Percentiles rank a stretch among this genome's conserved stretches.
phyloP scores from a whole-genome alignment of 1,140 invertebrate species.

The Lepidurus arcticus region DNA sequence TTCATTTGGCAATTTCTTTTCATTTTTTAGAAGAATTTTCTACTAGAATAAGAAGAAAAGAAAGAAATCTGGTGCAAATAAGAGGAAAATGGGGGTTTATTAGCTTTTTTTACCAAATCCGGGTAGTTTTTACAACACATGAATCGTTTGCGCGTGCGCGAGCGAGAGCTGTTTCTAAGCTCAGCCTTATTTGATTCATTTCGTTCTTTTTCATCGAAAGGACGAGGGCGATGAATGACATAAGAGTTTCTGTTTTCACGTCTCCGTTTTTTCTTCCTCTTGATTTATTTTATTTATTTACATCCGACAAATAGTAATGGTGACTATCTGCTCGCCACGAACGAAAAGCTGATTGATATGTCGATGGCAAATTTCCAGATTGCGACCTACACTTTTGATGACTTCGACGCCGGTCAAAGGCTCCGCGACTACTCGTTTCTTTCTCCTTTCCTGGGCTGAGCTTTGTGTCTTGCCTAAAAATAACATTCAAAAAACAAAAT shows the following conservation, averaged over 20 bases:
- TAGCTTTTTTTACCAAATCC: too few relatives aligned
- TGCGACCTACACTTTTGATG: slow-evolving; percentile 38
- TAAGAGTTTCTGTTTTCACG: neutral
- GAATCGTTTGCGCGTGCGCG: too few relatives aligned
- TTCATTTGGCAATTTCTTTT: too few relatives aligned
- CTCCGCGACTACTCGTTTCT: neutral
- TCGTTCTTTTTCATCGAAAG: too few relatives aligned
- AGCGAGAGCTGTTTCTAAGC: too few relatives aligned
- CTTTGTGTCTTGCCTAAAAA: slow-evolving; percentile 22
- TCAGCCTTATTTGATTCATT: too few relatives aligned
- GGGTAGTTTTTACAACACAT: too few relatives aligned
- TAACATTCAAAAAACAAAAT: neutral
- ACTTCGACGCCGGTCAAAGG: neutral
- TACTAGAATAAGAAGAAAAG: too few relatives aligned
- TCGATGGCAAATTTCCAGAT: slow-evolving; percentile 61
- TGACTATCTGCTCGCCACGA: slow-evolving; percentile 75
- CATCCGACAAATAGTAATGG: slow-evolving; percentile 44
- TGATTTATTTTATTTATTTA: neutral
- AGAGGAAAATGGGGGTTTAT: too few relatives aligned
- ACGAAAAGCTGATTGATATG: slow-evolving; percentile 73
- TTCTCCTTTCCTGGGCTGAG: slow-evolving; percentile 21
- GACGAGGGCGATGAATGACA: neutral
- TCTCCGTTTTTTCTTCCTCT: neutral
- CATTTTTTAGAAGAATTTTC: too few relatives aligned
- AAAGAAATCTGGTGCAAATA: too few relatives aligned